Evolutionary conservation across 1,140 invertebrate species (phyloP), one percentile per base, ranked within the genome.

Genomic region (Xylocopa sonorina): DNA sequence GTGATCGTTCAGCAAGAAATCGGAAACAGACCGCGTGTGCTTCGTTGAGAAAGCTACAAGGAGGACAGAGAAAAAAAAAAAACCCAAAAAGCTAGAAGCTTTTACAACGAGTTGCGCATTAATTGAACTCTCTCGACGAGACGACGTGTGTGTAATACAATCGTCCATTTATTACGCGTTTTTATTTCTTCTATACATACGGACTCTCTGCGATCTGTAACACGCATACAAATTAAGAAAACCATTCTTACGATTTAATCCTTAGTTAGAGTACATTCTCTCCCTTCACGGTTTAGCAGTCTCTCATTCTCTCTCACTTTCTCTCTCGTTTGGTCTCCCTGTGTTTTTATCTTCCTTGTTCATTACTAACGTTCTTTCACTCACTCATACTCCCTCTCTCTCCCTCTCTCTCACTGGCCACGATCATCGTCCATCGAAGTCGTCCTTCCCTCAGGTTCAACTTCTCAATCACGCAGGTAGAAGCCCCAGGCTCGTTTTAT

Each of bases 381-480:
- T 55, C 63, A 82, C 53, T 43, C 72, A 78, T 34, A 76, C 81
- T 68, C 64, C 78, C 66, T 82, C 69, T 58, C 71, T 78, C 41
- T 53, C 48, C 75, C 74, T 63, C 67, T 81, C 51, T 86, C 71
- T 74, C 77, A 82, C 53, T 67, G 43, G 48, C 58, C 81, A 80
- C n/a, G 29, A 76, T 80, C 81, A 86, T 60, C 43, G 62, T 84
- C 77, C 80, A 82, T 80, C 55, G 80, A 83, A 80, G 80, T 78
- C 53, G 43, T 85, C 72, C 75, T 80, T 71, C 66, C 51, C 71
- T 66, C 74, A 68, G 75, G 48, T 87, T 76, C 74, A 80, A 84
- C 72, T 57, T 86, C 60, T 80, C 86, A 87, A 81, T 82, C 86
- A 87, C 72, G 60, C 85, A 46, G 58, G 57, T 86, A 84, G 80